These are phyloP conservation scores for Sipha flava DNA, from an alignment of 1,140 invertebrate genomes.

Conservation along the genomic window DNA sequence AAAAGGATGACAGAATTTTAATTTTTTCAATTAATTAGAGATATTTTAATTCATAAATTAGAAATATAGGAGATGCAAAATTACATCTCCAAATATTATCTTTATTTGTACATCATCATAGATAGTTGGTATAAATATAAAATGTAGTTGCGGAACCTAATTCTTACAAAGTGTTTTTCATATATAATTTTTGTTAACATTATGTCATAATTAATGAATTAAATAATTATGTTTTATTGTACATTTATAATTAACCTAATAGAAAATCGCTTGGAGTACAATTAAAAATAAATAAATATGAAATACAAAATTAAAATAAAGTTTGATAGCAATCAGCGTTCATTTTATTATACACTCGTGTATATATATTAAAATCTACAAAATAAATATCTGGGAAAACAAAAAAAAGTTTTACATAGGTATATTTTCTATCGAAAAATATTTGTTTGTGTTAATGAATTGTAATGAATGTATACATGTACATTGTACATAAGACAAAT, in stretches of 20 bases:
- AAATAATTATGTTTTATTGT: not conserved
- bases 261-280: not conserved
- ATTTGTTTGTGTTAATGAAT: conserved; percentile 11
- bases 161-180: not conserved
- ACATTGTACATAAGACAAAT: conserved; percentile 15
- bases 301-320: not conserved
- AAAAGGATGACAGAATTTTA: too few species aligned
- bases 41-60: too few species aligned
- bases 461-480: conserved; percentile 16
- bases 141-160: not conserved
- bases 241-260: not conserved
- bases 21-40: too few species aligned
- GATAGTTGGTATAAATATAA: not conserved
- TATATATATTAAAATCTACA: conserved; percentile 15
- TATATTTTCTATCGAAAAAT: conserved; percentile 24
- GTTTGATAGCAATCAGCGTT: conserved; percentile 1
- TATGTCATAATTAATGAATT: not conserved
- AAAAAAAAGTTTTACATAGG: not conserved
- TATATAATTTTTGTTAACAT: not conserved
- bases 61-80: too few species aligned
- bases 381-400: not conserved
- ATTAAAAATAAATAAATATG: not conserved
- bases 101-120: not conserved
- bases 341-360: not conserved
- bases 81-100: too few species aligned